phyloP scores from a whole-genome alignment of 2,113 vertebrate genomes.

The Platanista minor region DNA sequence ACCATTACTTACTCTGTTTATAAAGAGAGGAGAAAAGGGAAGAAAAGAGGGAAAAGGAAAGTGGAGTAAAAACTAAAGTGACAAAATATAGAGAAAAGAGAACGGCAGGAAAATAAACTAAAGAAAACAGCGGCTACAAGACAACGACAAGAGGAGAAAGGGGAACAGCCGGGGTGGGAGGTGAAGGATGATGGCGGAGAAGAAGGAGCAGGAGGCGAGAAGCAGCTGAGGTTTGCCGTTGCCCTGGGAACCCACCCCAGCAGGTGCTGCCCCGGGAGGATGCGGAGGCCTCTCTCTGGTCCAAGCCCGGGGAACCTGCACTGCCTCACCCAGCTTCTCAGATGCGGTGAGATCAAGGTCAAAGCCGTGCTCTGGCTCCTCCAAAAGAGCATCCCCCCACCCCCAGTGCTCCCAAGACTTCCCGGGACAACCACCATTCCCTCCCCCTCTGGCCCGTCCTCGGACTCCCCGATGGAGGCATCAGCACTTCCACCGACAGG shows the following conservation, averaged over 20 bases:
- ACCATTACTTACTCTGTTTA: not conserved
- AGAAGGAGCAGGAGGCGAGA: not conserved
- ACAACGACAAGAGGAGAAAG: not conserved
- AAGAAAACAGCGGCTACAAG: not conserved
- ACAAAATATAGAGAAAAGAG: not conserved
- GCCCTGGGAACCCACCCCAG: rapidly evolving
- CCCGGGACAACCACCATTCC: not conserved
- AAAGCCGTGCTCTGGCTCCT: not conserved
- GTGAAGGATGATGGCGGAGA: not conserved
- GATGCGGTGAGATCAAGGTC: not conserved
- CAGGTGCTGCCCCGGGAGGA: rapidly evolving
- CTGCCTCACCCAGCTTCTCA: not conserved
- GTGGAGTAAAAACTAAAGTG: not conserved
- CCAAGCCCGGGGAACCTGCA: not conserved
- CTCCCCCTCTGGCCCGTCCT: not conserved
- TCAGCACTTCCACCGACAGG: rapidly evolving
- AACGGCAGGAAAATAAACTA: not conserved
- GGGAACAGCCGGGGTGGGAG: rapidly evolving
- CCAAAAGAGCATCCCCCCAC: not conserved
- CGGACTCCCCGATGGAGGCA: rapidly evolving
- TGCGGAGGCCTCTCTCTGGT: no score
- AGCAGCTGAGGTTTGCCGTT: not conserved
- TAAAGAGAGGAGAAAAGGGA: not conserved
- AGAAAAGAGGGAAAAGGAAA: not conserved
- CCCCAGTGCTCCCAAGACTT: not conserved